Evolutionary conservation across 2,113 vertebrate species (phyloP).

Genomic region (Engraulis encrasicolus): DNA sequence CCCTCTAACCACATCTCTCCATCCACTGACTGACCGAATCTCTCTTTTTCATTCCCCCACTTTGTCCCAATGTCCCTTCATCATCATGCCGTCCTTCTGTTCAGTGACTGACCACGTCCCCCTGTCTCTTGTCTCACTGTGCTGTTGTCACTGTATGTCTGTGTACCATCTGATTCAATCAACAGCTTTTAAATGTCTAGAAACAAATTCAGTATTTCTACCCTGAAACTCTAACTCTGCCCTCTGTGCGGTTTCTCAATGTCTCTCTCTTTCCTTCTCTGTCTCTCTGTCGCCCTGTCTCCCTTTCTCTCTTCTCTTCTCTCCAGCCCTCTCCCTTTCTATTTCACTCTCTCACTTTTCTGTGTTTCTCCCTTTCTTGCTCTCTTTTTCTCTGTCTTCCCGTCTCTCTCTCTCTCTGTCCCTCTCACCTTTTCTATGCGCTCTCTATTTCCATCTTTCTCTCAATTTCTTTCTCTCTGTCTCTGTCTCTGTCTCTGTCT

Average conservation of each 20-base stretch:
- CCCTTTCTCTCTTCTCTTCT: background rate
- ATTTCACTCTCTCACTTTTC: background rate
- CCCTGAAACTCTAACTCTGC: background rate
- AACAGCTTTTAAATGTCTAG: too few species aligned
- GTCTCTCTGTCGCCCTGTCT: background rate
- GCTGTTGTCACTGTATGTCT: too few species aligned
- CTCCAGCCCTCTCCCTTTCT: background rate
- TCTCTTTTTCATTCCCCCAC: background rate
- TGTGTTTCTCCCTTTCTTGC: background rate
- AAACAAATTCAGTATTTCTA: slow-evolving; percentile 27
- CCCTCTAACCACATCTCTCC: too few species aligned
- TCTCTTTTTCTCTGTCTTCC: background rate
- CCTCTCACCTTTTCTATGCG: too few species aligned
- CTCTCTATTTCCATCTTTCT: background rate
- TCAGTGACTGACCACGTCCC: slow-evolving; percentile 22
- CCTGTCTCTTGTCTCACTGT: too few species aligned
- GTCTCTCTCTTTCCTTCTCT: background rate
- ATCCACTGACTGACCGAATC: too few species aligned
- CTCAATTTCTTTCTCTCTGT: background rate
- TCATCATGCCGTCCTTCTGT: too few species aligned
- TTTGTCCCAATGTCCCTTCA: slow-evolving; percentile 1
- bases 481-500: background rate
- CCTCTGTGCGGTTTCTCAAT: background rate
- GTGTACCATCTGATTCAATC: too few species aligned
- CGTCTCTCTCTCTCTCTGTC: background rate